Evolutionary conservation across 2,113 vertebrate species (phyloP).

Genomic region (Salvelinus namaycush): DNA sequence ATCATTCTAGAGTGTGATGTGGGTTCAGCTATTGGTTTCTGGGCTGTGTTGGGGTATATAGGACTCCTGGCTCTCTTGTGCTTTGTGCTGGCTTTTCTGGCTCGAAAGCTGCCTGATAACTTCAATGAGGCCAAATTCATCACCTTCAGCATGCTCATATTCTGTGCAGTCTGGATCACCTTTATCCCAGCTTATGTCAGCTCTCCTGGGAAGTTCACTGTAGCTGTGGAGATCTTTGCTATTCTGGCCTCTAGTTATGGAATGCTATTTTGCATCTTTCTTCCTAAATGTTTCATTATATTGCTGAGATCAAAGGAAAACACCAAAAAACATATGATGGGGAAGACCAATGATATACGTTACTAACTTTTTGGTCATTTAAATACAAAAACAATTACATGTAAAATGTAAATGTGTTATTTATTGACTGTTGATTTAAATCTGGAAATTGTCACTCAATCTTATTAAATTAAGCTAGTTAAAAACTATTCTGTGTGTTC

Average conservation of each 20-base stretch:
- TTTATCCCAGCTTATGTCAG: slow-evolving; percentile 10
- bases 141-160: slow-evolving; percentile 7
- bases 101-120: neutral
- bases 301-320: neutral
- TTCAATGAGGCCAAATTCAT: slow-evolving; percentile 3
- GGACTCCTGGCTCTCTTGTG: slow-evolving; percentile 7
- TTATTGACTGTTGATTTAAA: neutral
- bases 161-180: slow-evolving; percentile 9
- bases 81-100: neutral
- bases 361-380: neutral
- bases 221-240: slow-evolving; percentile 7
- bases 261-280: neutral
- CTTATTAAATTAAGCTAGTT: no score
- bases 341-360: neutral
- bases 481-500: neutral
- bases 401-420: neutral
- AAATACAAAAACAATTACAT: no score
- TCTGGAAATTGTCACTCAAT: neutral
- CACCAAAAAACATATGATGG: neutral
- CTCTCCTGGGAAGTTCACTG: slow-evolving; percentile 8
- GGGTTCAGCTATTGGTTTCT: slow-evolving; percentile 1
- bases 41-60: slow-evolving; percentile 10
- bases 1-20: slow-evolving; percentile 1
- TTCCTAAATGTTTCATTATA: neutral
- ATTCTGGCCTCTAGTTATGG: slow-evolving; percentile 5